Conservation (phyloP, 2,113 vertebrate species). For the Mystacornis crossleyi region DNA sequence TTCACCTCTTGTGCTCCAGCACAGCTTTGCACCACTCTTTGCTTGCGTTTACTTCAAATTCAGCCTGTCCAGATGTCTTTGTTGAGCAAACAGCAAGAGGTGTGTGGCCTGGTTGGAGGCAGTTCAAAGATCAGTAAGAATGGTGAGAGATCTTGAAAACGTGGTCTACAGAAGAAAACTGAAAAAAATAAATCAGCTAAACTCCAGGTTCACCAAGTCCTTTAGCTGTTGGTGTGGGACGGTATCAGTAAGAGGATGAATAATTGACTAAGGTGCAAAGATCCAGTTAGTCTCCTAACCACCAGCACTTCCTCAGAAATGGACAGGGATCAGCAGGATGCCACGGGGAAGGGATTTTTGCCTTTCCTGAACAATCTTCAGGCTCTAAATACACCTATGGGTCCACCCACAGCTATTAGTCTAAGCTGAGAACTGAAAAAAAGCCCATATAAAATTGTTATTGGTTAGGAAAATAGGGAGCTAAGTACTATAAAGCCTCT, state of each 20-base stretch:
- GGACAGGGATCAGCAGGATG: background rate
- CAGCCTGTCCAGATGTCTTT: background rate
- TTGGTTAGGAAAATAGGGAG: background rate
- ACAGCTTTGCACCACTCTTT: background rate
- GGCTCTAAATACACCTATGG: background rate
- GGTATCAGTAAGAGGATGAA: background rate
- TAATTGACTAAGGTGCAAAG: background rate
- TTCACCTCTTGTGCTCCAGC: background rate
- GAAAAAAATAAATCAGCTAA: background rate
- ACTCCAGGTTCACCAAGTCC: background rate
- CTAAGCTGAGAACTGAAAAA: rapidly evolving
- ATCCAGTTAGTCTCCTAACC: background rate
- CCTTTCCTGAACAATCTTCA: background rate
- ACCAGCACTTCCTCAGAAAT: background rate
- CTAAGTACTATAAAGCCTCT: background rate
- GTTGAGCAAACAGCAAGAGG: background rate
- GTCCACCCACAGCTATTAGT: background rate
- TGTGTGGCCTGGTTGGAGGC: background rate
- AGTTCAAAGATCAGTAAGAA: background rate
- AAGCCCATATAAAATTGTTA: background rate
- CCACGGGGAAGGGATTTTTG: background rate
- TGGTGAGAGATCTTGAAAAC: background rate
- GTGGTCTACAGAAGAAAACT: background rate
- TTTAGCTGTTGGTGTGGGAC: background rate
- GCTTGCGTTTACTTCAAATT: background rate